Evolutionary conservation across 2,888 invertebrate species (phyloP), one percentile per base, ranked within the genome.

Genomic region (Margaritifera margaritifera): DNA sequence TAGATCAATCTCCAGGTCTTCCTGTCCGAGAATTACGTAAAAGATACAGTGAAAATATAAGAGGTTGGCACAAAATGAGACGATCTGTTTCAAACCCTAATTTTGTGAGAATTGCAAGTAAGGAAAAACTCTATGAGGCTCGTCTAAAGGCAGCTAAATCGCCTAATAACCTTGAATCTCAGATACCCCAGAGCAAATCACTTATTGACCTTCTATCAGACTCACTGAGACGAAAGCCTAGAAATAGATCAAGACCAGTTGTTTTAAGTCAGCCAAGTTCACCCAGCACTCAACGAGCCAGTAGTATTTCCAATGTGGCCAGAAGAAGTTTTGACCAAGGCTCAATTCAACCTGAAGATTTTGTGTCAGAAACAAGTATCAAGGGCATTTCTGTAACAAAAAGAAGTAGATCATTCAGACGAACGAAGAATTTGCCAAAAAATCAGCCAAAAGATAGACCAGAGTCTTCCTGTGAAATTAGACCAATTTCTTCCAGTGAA

Each of bases 31-130:
- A 80, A 68, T 61, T 79, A 1, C 62, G 78, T 42, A 74, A 72
- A 60, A 72, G 68, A 31, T 82, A 80, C 59, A 75, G 78, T 60
- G 72, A 71, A 50, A 65, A 59, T 11, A 68, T 56, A 50, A 66
- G 66, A 54, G 72, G 72, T 24, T 67, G 70, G 24, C 62, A 68
- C n/a, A 69, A 69, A 15, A 72, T 86, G 31, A 71, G 81, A 42
- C 78, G 85, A 65, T 84, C 86, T 31, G 71, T 85, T 24, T 86
- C 86, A 31, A 86, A 86, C 73, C 86, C 86, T 31, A 85, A 84
- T 71, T 86, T 84, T 62, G 77, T 86, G n/a, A 81, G 82, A 20
- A 71, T 81, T 22, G 72, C 80, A 31, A 83, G 80, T 68, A 83
- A 81, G 57, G 84, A 84, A 62, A 79, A 82, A 61, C 61, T 84